Percentiles rank a stretch among this genome's conserved stretches.
These are phyloP conservation scores for Diadema setosum DNA, from an alignment of 35 echinoderm and acorn worm species.

Conservation along the genomic window DNA sequence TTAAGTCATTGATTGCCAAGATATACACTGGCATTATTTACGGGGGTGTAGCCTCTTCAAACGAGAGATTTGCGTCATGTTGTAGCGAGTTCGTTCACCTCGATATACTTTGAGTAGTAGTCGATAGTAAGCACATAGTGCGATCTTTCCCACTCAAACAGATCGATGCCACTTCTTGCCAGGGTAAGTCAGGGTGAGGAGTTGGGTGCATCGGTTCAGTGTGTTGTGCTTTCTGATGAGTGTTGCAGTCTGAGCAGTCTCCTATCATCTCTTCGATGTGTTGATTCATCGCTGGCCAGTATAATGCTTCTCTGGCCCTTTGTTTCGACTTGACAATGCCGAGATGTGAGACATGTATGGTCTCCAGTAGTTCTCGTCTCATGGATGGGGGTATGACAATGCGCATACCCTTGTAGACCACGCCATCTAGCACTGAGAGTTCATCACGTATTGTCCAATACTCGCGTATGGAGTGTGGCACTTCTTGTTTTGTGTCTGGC, in stretches of 20 bases:
- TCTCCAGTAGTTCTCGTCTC: constrained; percentile 24
- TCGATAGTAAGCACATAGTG: constrained; percentile 50
- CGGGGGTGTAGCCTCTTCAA: too few relatives aligned
- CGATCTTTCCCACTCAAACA: constrained; percentile 18
- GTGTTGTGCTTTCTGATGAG: not conserved
- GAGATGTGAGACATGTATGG: constrained; percentile 41
- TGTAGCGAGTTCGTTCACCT: constrained; percentile 1
- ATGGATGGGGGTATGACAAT: constrained; percentile 43
- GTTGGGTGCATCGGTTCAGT: constrained; percentile 29
- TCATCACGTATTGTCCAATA: constrained; percentile 64
- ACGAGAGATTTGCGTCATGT: not conserved
- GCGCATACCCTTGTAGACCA: constrained; percentile 70
- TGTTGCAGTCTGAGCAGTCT: constrained; percentile 38
- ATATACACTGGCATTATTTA: too few relatives aligned
- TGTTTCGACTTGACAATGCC: constrained; percentile 61
- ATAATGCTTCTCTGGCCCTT: constrained; percentile 33
- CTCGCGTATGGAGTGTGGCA: constrained; percentile 34
- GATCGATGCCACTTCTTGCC: constrained; percentile 51
- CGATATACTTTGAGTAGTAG: constrained; percentile 61
- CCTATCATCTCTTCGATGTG: constrained; percentile 33
- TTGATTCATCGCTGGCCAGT: constrained; percentile 56
- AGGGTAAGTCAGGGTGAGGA: constrained; percentile 27
- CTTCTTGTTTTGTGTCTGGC: constrained; percentile 63
- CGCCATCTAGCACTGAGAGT: constrained; percentile 43
- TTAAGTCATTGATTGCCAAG: too few relatives aligned